A percentile compares a stretch with the other conserved stretches of the same genome.
phyloP scores from a whole-genome alignment of 2,113 vertebrate species.

The Ameiurus melas region DNA sequence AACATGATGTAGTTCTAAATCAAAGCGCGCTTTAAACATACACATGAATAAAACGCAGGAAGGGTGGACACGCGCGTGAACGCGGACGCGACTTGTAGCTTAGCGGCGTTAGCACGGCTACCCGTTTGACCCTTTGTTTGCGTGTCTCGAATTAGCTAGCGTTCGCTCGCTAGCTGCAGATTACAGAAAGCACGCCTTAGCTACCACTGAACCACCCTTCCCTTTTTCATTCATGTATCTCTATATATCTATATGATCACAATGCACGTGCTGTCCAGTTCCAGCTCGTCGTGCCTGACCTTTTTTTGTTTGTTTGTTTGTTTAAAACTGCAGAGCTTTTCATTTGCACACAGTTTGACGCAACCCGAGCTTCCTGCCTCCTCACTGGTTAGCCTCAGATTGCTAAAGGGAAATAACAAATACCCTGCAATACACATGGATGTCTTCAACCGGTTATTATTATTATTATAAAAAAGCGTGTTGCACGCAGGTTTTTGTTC shows the following conservation, averaged over 20 bases:
- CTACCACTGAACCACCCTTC: not conserved
- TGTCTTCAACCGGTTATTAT: not conserved
- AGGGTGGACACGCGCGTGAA: not conserved
- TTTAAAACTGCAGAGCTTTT: not conserved
- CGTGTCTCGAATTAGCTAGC: slow-evolving; percentile 34
- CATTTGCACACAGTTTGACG: not conserved
- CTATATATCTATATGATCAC: too few species aligned
- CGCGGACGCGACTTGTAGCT: slow-evolving; percentile 22
- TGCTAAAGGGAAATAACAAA: not conserved
- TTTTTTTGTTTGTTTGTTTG: not conserved
- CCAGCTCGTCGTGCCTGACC: too few species aligned
- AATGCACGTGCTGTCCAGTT: not conserved
- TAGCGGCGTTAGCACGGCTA: slow-evolving; percentile 48
- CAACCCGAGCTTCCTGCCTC: not conserved
- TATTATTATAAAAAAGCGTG: not conserved
- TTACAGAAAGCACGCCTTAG: not conserved
- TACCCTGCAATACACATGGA: not conserved
- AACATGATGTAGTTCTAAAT: not conserved
- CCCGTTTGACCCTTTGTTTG: slow-evolving; percentile 63
- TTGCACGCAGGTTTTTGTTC: not conserved
- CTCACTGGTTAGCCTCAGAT: not conserved
- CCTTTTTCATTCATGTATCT: too few species aligned
- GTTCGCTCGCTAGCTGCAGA: slow-evolving; percentile 9
- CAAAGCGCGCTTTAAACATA: not conserved
- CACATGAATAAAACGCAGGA: too few species aligned